Evolutionary conservation across 2,888 invertebrate genomes (phyloP).

Genomic region (Drosophila planitibia): DNA sequence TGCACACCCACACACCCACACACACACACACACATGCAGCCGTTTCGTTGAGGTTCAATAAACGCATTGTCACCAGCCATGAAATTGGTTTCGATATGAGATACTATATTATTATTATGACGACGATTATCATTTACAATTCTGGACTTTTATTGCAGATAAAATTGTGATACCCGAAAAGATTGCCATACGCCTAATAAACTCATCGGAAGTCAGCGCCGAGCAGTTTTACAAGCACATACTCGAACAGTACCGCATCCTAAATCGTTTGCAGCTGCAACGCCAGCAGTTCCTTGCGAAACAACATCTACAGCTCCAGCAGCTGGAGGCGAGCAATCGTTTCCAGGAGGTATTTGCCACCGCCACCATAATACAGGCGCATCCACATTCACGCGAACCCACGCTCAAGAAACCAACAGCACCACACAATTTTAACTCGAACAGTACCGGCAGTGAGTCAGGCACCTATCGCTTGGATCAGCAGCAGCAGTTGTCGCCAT

Average conservation of each 20-base stretch:
- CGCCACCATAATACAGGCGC: slow-evolving; percentile 83
- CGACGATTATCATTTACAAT: background rate
- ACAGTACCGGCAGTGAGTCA: slow-evolving; percentile 22
- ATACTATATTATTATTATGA: background rate
- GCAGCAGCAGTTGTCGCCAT: slow-evolving; percentile 45
- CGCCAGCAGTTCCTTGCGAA: slow-evolving; percentile 82
- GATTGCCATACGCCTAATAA: slow-evolving; percentile 84
- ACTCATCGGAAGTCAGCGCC: slow-evolving; percentile 84
- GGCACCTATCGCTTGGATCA: slow-evolving; percentile 69
- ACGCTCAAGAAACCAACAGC: slow-evolving; percentile 61
- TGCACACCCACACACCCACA: slow-evolving; percentile 27
- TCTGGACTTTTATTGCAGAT: slow-evolving; percentile 64
- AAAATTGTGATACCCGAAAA: slow-evolving; percentile 85
- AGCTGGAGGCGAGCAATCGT: slow-evolving; percentile 80
- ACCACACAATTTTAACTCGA: slow-evolving; percentile 17
- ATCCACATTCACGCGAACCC: slow-evolving; percentile 66
- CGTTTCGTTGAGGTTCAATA: slow-evolving; percentile 65
- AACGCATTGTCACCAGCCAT: slow-evolving; percentile 60
- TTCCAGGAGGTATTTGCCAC: slow-evolving; percentile 83
- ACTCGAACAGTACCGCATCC: slow-evolving; percentile 82
- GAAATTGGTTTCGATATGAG: slow-evolving; percentile 39
- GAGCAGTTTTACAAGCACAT: slow-evolving; percentile 85
- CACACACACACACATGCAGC: slow-evolving; percentile 2
- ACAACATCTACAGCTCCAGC: slow-evolving; percentile 81
- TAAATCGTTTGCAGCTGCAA: slow-evolving; percentile 79